These are phyloP conservation scores for Troglohyphantes excavatus DNA, from an alignment of 2,888 invertebrate genomes.

Conservation along the genomic window DNA sequence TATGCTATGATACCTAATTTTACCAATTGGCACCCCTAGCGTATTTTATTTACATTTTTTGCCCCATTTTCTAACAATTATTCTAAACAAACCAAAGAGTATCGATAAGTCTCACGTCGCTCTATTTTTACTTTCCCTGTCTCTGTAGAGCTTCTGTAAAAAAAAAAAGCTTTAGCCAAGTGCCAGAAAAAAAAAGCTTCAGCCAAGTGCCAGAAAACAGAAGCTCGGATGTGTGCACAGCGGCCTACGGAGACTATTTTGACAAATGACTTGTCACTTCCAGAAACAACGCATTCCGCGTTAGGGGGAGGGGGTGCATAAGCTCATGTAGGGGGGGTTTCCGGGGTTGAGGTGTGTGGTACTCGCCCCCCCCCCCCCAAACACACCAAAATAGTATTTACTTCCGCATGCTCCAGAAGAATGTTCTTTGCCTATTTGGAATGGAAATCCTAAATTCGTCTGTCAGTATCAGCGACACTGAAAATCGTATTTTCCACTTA, in stretches of 20 bases:
- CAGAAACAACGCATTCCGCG: neutral
- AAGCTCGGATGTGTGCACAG: neutral
- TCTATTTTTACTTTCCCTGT: neutral
- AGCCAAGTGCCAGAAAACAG: neutral
- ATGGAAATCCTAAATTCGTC: too few relatives aligned
- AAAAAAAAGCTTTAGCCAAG: too few relatives aligned
- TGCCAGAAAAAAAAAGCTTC: neutral
- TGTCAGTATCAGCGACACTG: too few relatives aligned
- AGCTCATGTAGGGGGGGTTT: neutral
- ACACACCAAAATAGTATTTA: neutral
- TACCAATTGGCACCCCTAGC: too few relatives aligned
- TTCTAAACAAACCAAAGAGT: too few relatives aligned
- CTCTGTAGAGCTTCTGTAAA: too few relatives aligned
- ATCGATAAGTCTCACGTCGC: neutral
- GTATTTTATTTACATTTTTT: too few relatives aligned
- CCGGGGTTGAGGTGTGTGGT: neutral
- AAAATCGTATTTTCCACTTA: too few relatives aligned
- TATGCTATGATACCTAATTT: too few relatives aligned
- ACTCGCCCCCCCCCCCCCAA: neutral
- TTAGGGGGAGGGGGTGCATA: neutral
- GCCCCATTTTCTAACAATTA: too few relatives aligned
- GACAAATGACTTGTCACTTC: conserved; percentile 5
- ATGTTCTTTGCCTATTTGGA: too few relatives aligned
- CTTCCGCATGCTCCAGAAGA: neutral
- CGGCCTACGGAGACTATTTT: neutral